A percentile compares a stretch with the other conserved stretches of the same genome.
These are phyloP conservation scores for Scalopus aquaticus DNA, from an alignment of 2,113 vertebrate genomes.

Conservation along the genomic window DNA sequence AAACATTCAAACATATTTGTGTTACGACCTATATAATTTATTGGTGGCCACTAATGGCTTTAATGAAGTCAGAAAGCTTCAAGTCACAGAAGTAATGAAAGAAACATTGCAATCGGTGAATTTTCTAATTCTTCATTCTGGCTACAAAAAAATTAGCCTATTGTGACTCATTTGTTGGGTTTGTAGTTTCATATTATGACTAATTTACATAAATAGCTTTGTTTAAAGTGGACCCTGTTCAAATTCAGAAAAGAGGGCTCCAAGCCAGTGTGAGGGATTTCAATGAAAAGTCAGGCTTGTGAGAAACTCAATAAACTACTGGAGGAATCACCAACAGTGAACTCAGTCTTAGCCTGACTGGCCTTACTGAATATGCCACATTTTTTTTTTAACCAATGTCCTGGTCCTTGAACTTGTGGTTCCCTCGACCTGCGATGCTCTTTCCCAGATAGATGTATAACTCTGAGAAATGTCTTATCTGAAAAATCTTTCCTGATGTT, in stretches of 20 bases:
- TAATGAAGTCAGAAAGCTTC: constrained; percentile 40
- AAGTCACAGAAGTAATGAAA: constrained; percentile 10
- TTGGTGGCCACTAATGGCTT: background rate
- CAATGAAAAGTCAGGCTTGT: background rate
- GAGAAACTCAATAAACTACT: background rate
- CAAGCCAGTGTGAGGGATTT: background rate
- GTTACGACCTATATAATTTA: constrained; percentile 18
- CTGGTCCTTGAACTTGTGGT: background rate
- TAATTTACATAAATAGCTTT: background rate
- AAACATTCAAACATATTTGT: constrained; percentile 1
- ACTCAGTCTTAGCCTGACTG: background rate
- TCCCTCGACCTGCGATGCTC: background rate
- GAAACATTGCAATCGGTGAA: background rate
- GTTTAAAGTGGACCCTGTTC: background rate
- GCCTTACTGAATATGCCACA: background rate
- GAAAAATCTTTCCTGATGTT: background rate
- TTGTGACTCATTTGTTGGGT: constrained; percentile 12
- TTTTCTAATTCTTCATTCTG: constrained; percentile 7
- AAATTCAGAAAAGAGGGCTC: background rate
- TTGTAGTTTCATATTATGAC: background rate
- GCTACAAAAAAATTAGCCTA: background rate
- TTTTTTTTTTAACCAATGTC: background rate
- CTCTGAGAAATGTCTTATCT: background rate
- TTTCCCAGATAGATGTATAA: background rate
- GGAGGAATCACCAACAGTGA: background rate